Evolutionary conservation across 2,888 invertebrate genomes (phyloP).

Genomic region (Tinea trinotella): DNA sequence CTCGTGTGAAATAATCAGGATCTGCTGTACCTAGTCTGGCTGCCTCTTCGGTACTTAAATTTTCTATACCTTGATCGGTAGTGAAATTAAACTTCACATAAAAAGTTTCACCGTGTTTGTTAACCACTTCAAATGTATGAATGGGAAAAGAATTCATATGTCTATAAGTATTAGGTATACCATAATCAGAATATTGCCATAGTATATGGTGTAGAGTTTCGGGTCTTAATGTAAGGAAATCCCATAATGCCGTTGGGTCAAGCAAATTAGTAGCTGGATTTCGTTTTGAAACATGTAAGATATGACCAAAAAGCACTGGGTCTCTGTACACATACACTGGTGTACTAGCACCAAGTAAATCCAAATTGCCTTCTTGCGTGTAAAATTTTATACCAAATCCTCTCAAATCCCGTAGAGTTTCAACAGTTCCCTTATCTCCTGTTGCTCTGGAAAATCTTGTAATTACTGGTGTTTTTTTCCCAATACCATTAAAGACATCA

Average conservation of each 20-base stretch:
- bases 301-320: constrained; percentile 85
- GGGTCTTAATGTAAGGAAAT: constrained; percentile 85
- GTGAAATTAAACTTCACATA: constrained; percentile 93
- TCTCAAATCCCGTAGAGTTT: constrained; percentile 85
- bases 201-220: constrained; percentile 81
- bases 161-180: constrained; percentile 89
- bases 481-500: constrained; percentile 79
- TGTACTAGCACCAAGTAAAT: constrained; percentile 87
- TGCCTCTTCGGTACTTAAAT: constrained; percentile 76
- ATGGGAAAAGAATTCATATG: constrained; percentile 93
- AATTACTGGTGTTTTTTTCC: constrained; percentile 82
- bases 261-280: constrained; percentile 89
- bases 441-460: constrained; percentile 84
- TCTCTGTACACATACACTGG: constrained; percentile 91
- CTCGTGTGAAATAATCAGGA: constrained; percentile 87
- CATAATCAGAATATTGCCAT: constrained; percentile 87
- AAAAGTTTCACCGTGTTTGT: constrained; percentile 76
- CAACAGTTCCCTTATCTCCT: constrained; percentile 87
- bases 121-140: constrained; percentile 91
- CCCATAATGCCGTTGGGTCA: constrained; percentile 90
- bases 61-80: constrained; percentile 88
- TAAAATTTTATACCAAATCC: constrained; percentile 93
- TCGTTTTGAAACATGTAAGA: constrained; percentile 91
- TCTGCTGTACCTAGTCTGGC: constrained; percentile 76
- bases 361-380: constrained; percentile 90